A percentile compares a stretch with the other conserved stretches of the same genome.
phyloP scores from a whole-genome alignment of 2,888 invertebrate species.

The Phymatocera aterrima region DNA sequence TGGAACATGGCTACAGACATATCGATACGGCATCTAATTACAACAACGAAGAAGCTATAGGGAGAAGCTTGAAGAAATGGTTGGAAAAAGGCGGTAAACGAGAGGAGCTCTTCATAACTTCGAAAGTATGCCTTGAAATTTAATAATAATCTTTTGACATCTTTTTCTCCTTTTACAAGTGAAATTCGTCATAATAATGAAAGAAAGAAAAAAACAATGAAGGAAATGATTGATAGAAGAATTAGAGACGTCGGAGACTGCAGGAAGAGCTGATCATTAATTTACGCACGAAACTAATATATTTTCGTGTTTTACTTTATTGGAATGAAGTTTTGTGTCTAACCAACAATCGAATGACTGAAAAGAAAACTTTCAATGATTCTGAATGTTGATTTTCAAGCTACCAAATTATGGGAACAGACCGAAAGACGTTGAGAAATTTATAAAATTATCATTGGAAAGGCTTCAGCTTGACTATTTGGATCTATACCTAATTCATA shows the following conservation, averaged over 20 bases:
- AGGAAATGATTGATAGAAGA: not conserved
- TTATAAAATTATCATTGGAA: constrained; percentile 80
- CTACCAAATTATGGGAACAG: constrained; percentile 84
- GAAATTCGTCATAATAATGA: too few species aligned
- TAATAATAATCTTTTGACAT: too few species aligned
- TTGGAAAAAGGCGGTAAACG: constrained; percentile 80
- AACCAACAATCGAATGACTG: too few species aligned
- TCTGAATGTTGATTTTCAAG: constrained; percentile 74
- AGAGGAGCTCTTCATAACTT: constrained; percentile 86
- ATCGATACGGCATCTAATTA: constrained; percentile 90
- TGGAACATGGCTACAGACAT: constrained; percentile 85
- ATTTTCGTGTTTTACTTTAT: too few species aligned
- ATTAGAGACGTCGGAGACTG: too few species aligned
- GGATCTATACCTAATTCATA: constrained; percentile 88
- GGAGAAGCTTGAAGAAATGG: constrained; percentile 82
- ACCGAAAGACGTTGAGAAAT: constrained; percentile 81
- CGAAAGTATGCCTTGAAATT: constrained; percentile 79
- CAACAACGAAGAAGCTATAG: constrained; percentile 86
- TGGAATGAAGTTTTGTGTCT: too few species aligned
- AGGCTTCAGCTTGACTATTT: constrained; percentile 83
- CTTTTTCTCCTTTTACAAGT: too few species aligned
- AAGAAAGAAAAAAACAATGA: not conserved
- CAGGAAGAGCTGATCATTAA: too few species aligned
- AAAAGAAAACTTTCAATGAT: too few species aligned
- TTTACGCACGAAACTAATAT: too few species aligned